Base-by-base conservation (phyloP, 2,113 vertebrate species). In the Dipodomys spectabilis region DNA sequence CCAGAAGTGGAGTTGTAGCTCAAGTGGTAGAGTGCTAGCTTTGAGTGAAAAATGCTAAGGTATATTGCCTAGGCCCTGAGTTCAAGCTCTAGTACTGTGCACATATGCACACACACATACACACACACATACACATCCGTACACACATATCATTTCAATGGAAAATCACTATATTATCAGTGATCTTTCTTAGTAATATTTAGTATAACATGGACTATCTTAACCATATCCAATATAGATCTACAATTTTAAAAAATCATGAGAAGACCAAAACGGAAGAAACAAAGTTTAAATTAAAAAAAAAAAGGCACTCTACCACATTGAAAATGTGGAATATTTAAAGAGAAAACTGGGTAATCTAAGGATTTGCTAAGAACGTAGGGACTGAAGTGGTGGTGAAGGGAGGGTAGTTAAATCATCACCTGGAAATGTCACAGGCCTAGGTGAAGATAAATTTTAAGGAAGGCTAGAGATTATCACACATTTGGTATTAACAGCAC, bases 271-370 rank as follows among this genome's bases (percentile, higher is more conserved):
- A 86, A 19, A 62, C 2, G 82, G 23, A 65, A 94, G 44, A 68
- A 79, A 87, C 79, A 60, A 0, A 86, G 22, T 86, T 88, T 28
- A 86, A 86, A 88, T 39, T 9, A 82, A 27, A 86, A 80, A 82
- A 27, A 86, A 80, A 35, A 67, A 72, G 69, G 69, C 13, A 16
- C 28, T 77, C 8, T 87, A 45, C 28, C 9, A 32, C 28, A 25
- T 16, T 65, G 22, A 27, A 39, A 35, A 77, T 74, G 20, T 45
- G 20, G 27, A 88, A 1, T 72, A 84, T 65, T 69, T 92, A 12
- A 39, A 78, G 67, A 92, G 20, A 92, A 83, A 87, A 71, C 35
- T 67, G 30, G 30, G 27, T 72, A 64, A 77, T 32, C 64, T 62
- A 79, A 82, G 35, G 82, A 39, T 74, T 75, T 80, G 53, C 23